A percentile compares a stretch with the other conserved stretches of the same genome.
Conservation (phyloP, 1,140 invertebrate species). For the Dendroctonus ponderosae region DNA sequence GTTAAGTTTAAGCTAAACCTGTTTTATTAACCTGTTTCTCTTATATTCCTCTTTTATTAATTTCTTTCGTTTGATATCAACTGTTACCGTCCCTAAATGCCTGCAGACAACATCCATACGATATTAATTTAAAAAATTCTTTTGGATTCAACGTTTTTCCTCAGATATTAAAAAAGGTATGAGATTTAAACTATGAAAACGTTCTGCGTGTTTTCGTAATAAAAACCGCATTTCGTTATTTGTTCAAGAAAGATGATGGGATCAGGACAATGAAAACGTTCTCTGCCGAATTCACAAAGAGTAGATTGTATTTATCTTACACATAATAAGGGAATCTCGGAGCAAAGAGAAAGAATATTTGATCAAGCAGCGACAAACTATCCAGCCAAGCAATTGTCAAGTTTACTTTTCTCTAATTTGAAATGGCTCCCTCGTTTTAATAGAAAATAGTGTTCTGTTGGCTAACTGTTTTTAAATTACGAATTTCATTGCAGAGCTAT, state of each 20-base stretch:
- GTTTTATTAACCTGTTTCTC: too few relatives aligned
- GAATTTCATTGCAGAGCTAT: too few relatives aligned
- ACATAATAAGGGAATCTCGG: not conserved
- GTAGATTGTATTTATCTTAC: constrained; percentile 12
- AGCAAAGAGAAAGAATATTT: constrained; percentile 10
- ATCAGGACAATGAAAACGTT: constrained; percentile 7
- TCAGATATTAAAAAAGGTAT: too few relatives aligned
- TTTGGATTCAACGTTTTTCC: too few relatives aligned
- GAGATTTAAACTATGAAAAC: too few relatives aligned
- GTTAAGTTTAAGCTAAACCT: too few relatives aligned
- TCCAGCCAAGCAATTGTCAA: constrained; percentile 2
- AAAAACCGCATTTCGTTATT: constrained; percentile 1
- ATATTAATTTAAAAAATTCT: too few relatives aligned
- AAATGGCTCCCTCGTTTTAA: not conserved
- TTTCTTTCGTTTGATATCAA: too few relatives aligned
- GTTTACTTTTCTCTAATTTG: constrained; percentile 7
- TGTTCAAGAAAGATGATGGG: constrained; percentile 2
- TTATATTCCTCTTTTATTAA: too few relatives aligned
- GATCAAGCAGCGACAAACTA: constrained; percentile 7
- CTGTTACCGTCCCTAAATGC: too few relatives aligned
- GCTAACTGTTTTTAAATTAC: too few relatives aligned
- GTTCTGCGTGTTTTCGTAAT: not conserved
- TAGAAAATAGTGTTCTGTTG: not conserved
- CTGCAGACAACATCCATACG: too few relatives aligned
- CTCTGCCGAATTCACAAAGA: constrained; percentile 1